Base-by-base conservation (phyloP, 2,888 invertebrate species). In the Pharmacophagus antenor region DNA sequence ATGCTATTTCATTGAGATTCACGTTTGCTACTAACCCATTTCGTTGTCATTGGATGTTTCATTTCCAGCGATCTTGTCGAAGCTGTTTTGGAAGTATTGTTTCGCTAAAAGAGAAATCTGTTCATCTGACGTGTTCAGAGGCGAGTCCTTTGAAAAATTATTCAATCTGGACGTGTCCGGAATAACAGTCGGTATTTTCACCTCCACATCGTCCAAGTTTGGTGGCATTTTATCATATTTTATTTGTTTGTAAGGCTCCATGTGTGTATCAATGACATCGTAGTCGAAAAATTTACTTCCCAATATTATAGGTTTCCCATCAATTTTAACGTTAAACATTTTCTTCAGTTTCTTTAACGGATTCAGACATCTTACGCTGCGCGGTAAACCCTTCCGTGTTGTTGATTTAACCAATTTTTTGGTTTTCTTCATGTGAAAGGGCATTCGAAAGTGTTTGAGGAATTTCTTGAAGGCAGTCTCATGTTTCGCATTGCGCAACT, bases 301-400 rank as follows among this genome's bases (percentile, higher is more conserved):
- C 4, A 42, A 49, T 20, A 56, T 23, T 17, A 53, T 59, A 2
- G 37, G 47, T n/a, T 56, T 67, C 2, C 59, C 57, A 6, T 71
- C 64, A 0, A 60, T n/a, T 54, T 61, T 69, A 0, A 51, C 31
- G 47, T 56, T 66, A 31, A 84, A 80, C 0, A 82, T 70, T 27
- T 77, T 62, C 63, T 76, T 79, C 1, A 85, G 46, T 8, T 70
- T 76, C 31, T 79, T 71, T 2, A 85, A 67, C 4, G 81, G 75
- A 63, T 77, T 77, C 18, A 77, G 82, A 15, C 82, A 74, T n/a
- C 67, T 65, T 10, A 59, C 27, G 25, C 22, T 46, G 41, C 46
- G 51, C 17, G 20, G 20, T 27, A 42, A 47, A n/a, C 53, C 70
- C 5, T 62, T 51, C 6, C 62, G 58, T 27, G 62, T 56, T 55